Percentiles rank a stretch among this genome's conserved stretches.
Evolutionary conservation across 1,140 invertebrate genomes (phyloP).

Genomic region (Diachasmimorpha longicaudata): DNA sequence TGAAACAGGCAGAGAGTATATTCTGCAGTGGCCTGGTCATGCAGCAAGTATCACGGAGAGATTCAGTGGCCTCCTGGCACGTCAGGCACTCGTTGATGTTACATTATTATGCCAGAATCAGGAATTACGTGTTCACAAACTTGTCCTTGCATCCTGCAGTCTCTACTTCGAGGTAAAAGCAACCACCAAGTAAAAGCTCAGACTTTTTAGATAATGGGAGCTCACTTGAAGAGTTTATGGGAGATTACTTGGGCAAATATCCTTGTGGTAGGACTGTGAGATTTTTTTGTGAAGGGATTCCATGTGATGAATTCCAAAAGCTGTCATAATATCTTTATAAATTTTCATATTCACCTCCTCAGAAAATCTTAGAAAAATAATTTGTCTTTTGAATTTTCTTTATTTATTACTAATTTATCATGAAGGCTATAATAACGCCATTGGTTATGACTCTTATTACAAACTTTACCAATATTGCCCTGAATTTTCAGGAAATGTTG

Average conservation of each 20-base stretch:
- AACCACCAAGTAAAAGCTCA: background rate
- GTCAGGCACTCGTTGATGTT: conserved; percentile 67
- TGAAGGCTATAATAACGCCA: no score
- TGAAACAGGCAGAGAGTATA: conserved; percentile 50
- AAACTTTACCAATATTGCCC: conserved; percentile 4
- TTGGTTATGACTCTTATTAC: no score
- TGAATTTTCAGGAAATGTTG: conserved; percentile 60
- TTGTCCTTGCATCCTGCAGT: conserved; percentile 69
- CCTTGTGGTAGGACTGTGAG: no score
- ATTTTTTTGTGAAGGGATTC: no score
- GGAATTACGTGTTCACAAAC: conserved; percentile 66
- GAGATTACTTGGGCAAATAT: background rate
- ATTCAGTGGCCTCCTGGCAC: conserved; percentile 65
- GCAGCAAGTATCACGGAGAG: conserved; percentile 63
- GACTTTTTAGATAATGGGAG: background rate
- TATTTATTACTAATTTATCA: background rate
- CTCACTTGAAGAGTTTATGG: background rate
- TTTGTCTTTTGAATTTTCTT: background rate
- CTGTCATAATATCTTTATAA: background rate
- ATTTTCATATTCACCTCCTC: background rate
- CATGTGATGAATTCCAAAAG: no score
- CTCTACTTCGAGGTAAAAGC: conserved; percentile 67
- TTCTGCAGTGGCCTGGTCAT: conserved; percentile 65
- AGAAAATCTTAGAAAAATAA: background rate
- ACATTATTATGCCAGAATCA: conserved; percentile 67